phyloP scores from a whole-genome alignment of 2,113 vertebrate genomes.

The Cairina moschata region DNA sequence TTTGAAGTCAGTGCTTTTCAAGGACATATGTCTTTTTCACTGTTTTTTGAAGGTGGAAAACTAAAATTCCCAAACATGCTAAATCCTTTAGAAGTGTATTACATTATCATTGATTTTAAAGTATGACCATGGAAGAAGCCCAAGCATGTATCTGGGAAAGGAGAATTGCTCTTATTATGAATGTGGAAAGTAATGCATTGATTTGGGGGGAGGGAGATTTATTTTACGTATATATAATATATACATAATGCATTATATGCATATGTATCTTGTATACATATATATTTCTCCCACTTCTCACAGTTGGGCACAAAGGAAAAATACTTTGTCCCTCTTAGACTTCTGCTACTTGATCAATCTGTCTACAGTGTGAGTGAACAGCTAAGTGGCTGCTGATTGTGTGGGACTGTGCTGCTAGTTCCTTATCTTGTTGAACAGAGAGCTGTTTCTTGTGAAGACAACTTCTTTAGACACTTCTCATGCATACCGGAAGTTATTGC shows the following conservation, averaged over 20 bases:
- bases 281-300: not conserved
- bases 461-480: too few species aligned
- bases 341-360: not conserved
- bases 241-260: too few species aligned
- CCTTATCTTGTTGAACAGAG: not conserved
- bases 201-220: too few species aligned
- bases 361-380: not conserved
- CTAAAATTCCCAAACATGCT: not conserved
- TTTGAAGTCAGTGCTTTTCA: conserved; percentile 17
- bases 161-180: not conserved
- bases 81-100: not conserved
- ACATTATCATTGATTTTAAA: not conserved
- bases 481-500: too few species aligned
- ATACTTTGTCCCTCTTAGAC: not conserved
- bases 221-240: too few species aligned
- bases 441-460: not conserved
- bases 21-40: not conserved
- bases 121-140: not conserved
- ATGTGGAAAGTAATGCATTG: not conserved
- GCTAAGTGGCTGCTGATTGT: not conserved
- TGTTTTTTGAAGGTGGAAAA: not conserved
- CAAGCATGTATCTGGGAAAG: not conserved
- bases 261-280: too few species aligned
- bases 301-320: not conserved
- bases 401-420: not conserved